Percentiles rank a stretch among this genome's conserved stretches.
phyloP scores from a whole-genome alignment of 2,797 vertebrate genomes.

The Triplophysa bombifrons region DNA sequence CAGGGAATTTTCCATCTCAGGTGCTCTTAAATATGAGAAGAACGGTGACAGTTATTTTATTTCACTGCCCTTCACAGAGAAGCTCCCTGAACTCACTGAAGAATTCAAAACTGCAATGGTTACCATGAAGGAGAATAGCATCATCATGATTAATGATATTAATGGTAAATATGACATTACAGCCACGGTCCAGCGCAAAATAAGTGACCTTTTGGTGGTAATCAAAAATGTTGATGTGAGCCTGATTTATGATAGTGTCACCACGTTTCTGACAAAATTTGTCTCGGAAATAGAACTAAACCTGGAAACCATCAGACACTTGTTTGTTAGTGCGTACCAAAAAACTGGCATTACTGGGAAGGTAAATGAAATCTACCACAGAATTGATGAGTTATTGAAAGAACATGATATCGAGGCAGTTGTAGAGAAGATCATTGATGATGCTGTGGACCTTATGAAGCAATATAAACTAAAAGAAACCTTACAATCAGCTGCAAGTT shows the following conservation, averaged over 20 bases:
- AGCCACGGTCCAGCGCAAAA: slow-evolving; percentile 73
- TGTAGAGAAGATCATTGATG: slow-evolving; percentile 80
- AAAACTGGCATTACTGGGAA: slow-evolving; percentile 78
- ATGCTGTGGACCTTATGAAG: slow-evolving; percentile 79
- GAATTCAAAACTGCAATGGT: slow-evolving; percentile 74
- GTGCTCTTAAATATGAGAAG: slow-evolving; percentile 91
- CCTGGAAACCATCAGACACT: slow-evolving; percentile 74
- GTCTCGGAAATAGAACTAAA: slow-evolving; percentile 73
- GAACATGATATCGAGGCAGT: slow-evolving; percentile 82
- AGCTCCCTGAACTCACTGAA: slow-evolving; percentile 81
- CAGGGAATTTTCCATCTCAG: slow-evolving; percentile 84
- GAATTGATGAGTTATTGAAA: slow-evolving; percentile 76
- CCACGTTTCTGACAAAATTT: slow-evolving; percentile 68
- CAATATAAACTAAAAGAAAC: slow-evolving; percentile 83
- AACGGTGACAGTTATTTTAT: slow-evolving; percentile 85
- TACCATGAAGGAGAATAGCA: slow-evolving; percentile 69
- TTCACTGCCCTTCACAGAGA: slow-evolving; percentile 84
- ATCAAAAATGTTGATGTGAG: slow-evolving; percentile 80
- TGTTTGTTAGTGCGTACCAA: slow-evolving; percentile 74
- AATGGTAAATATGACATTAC: slow-evolving; percentile 79
- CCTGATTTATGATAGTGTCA: slow-evolving; percentile 69
- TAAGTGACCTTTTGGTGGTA: slow-evolving; percentile 76
- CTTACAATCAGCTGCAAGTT: slow-evolving; percentile 70
- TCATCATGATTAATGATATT: slow-evolving; percentile 79
- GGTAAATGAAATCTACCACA: slow-evolving; percentile 72